These are phyloP conservation scores for Peucedramus taeniatus DNA, from an alignment of 2,113 vertebrate species.

Conservation along the genomic window DNA sequence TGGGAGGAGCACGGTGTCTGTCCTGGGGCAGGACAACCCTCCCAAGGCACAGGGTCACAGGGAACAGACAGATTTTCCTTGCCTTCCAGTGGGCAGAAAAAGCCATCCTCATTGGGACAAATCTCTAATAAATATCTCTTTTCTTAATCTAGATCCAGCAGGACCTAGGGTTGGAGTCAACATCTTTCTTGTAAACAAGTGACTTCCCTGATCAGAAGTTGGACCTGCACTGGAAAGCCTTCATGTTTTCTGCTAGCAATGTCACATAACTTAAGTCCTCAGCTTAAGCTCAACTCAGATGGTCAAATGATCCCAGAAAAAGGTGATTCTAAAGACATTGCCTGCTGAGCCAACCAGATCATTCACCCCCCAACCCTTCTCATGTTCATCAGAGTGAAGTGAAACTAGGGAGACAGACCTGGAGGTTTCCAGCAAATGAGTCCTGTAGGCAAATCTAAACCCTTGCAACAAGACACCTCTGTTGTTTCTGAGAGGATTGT, in stretches of 20 bases:
- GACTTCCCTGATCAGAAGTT: background rate
- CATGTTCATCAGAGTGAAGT: background rate
- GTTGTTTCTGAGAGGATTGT: background rate
- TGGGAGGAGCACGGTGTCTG: accelerated
- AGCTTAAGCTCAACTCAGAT: background rate
- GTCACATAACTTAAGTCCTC: background rate
- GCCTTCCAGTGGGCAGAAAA: background rate
- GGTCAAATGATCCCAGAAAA: background rate
- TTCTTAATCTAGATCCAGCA: background rate
- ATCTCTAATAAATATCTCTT: background rate
- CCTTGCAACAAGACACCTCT: background rate
- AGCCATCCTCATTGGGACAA: background rate
- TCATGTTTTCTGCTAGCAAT: background rate
- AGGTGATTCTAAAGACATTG: background rate
- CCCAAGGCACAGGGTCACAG: background rate
- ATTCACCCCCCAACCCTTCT: background rate
- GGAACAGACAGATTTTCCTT: background rate
- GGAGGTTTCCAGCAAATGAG: background rate
- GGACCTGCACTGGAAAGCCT: background rate
- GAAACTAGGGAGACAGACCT: background rate
- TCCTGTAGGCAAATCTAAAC: background rate
- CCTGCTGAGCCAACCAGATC: background rate
- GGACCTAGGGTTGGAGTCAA: background rate
- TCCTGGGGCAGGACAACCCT: background rate
- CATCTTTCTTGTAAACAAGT: background rate